These are phyloP conservation scores for Prionailurus bengalensis DNA, from an alignment of 2,113 vertebrate genomes.

Conservation along the genomic window DNA sequence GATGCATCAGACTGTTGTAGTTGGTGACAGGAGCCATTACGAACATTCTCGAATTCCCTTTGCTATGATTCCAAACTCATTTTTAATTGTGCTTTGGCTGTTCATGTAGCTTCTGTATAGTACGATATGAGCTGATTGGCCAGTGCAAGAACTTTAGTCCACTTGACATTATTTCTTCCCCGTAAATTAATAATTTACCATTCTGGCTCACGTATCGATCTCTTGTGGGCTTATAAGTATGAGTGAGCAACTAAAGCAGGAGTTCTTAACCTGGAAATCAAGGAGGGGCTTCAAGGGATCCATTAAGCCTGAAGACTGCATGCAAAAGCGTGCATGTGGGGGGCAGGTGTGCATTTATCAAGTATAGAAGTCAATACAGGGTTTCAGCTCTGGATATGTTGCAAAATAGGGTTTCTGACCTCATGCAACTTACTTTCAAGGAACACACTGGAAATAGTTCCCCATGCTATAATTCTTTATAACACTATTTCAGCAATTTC, in stretches of 20 bases:
- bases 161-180: conserved; percentile 60
- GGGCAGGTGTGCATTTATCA: neutral
- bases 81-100: conserved; percentile 69
- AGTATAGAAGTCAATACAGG: neutral
- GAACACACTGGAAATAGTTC: neutral
- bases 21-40: conserved; percentile 63
- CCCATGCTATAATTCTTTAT: neutral
- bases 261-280: conserved; percentile 52
- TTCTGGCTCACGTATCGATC: conserved; percentile 47
- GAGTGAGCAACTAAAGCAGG: neutral
- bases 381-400: neutral
- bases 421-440: neutral
- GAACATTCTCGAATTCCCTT: conserved; percentile 58
- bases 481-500: neutral
- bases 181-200: conserved; percentile 75
- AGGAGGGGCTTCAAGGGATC: neutral
- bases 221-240: neutral
- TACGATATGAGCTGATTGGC: neutral
- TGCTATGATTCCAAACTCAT: conserved; percentile 4
- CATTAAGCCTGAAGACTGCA: neutral
- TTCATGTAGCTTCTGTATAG: neutral
- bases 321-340: neutral
- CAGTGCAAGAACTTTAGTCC: conserved; percentile 44
- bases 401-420: conserved; percentile 15
- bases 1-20: neutral